Evolutionary conservation across 2,888 invertebrate genomes (phyloP), one percentile per base, ranked within the genome.

Genomic region (Dasysyrphus albostriatus): DNA sequence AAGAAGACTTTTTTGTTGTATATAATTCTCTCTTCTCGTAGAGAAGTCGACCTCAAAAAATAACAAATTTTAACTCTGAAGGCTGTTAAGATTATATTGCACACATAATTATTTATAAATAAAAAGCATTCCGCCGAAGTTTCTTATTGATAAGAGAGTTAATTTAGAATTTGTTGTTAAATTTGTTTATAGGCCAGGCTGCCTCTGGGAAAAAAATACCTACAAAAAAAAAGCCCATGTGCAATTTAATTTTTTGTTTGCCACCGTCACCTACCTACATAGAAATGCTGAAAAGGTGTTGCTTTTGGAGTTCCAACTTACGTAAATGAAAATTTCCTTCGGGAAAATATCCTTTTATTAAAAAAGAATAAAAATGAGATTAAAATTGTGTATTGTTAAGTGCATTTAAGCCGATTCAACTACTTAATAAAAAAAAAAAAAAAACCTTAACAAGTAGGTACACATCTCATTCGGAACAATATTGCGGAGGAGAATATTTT

Each of bases 401-500:
- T 87, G 87, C 83, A 87, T 83, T 73, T 78, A 44, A 56, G 76
- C 65, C 78, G 70, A 75, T 75, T 78, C 8, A 78, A 79, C 75
- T 65, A 83, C 59, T 79, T 74, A 32, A 59, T 19, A 34, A 37
- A 19, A 58, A n/a, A n/a, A 37, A 59, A 61, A 59, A 39, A 59
- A 39, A 59, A 19, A 59, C 37, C 87, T 75, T 87, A 83, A 75
- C 83, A 87, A 83, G 87, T 87, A 87, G 74, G 70, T 83, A 87
- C 82, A 83, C 87, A 83, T 87, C 87, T 75, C 83, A 74, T 82
- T 85, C 61, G 85, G 67, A 59, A 77, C 85, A 77, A 81, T 82
- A 85, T 77, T 77, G 77, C 39, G 58, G 75, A 76, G 70, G 59
- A 51, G 83, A 73, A 24, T 61, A 19, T 10, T 56, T 63, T 39